Percentiles rank a stretch among this genome's conserved stretches.
phyloP scores from a whole-genome alignment of 2,888 invertebrate genomes.

The Drosophila paramelanica region DNA sequence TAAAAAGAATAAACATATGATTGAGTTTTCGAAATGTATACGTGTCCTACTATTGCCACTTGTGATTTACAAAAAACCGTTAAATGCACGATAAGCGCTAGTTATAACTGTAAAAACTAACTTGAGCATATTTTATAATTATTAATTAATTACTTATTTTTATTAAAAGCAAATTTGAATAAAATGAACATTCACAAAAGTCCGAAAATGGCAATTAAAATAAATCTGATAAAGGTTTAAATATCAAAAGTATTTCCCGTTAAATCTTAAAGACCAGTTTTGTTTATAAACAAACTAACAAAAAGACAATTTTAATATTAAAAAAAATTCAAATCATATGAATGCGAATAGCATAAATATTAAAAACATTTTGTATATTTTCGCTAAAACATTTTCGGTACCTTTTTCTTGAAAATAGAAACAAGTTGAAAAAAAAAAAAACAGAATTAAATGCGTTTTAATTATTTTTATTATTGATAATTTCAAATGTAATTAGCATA shows the following conservation, averaged over 20 bases:
- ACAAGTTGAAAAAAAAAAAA: not conserved
- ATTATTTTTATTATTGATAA: not conserved
- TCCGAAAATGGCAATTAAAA: no score
- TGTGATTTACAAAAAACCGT: not conserved
- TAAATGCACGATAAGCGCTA: not conserved
- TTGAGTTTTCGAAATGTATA: slow-evolving; percentile 13
- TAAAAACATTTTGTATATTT: not conserved
- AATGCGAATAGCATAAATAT: not conserved
- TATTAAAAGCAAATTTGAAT: no score
- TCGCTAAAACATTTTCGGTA: no score
- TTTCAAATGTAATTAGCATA: not conserved
- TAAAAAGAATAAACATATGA: slow-evolving; percentile 50
- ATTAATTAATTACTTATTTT: not conserved
- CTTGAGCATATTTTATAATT: not conserved
- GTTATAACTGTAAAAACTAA: not conserved
- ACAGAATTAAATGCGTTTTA: not conserved
- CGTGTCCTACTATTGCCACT: not conserved
- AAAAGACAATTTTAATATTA: no score
- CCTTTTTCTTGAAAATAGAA: not conserved
- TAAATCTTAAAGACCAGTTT: no score
- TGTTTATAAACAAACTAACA: no score
- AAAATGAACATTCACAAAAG: no score
- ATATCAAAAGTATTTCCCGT: no score
- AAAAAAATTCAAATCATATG: no score
- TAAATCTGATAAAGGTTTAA: no score